These are phyloP conservation scores for Bothrops jararaca DNA, from an alignment of 2,113 vertebrate genomes.

Conservation along the genomic window DNA sequence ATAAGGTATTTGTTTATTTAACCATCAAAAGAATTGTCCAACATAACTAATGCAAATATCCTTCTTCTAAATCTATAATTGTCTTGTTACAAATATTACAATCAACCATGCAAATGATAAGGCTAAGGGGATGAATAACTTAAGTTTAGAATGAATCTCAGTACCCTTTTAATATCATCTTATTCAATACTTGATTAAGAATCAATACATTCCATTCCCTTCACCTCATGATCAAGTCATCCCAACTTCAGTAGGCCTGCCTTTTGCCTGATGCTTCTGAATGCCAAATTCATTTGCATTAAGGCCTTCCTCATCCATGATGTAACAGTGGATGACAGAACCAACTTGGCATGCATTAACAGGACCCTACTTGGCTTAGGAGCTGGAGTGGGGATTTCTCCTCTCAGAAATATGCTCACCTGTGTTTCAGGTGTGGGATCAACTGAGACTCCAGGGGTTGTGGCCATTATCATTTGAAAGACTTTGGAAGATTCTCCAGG, in stretches of 20 bases:
- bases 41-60: background rate
- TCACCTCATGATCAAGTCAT: background rate
- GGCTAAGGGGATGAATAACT: background rate
- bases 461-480: background rate
- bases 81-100: background rate
- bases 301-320: background rate
- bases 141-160: background rate
- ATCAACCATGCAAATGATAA: background rate
- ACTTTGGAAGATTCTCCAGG: background rate
- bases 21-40: background rate
- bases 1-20: background rate
- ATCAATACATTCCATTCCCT: background rate
- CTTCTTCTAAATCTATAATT: background rate
- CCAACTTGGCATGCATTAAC: background rate
- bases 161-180: background rate
- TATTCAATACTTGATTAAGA: background rate
- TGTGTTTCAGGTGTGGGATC: background rate
- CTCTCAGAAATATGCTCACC: background rate
- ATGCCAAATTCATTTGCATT: background rate
- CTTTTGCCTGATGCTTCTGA: background rate
- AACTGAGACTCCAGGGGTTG: background rate
- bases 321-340: background rate
- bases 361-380: background rate
- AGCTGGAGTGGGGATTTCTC: background rate
- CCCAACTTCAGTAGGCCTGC: background rate